These are phyloP conservation scores for Mycogona germanica DNA, from an alignment of 2,888 invertebrate species.

Conservation along the genomic window DNA sequence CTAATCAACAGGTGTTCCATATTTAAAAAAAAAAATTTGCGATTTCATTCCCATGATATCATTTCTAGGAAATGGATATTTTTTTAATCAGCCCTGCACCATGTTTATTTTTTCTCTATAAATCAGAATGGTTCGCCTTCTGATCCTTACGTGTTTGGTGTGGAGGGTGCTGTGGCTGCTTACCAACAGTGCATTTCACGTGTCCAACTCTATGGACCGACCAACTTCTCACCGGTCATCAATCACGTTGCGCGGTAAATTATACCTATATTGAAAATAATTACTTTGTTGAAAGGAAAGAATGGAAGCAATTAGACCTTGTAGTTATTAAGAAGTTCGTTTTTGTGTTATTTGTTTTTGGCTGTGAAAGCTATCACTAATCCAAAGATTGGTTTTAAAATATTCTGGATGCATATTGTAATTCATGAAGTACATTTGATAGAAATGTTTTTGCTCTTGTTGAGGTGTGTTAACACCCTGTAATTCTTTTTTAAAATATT, in stretches of 20 bases:
- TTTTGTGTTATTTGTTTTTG: too few species aligned
- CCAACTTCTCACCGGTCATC: constrained; percentile 43
- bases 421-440: too few species aligned
- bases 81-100: background rate
- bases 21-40: background rate
- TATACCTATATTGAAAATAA: background rate
- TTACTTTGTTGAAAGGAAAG: background rate
- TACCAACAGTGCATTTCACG: constrained; percentile 29
- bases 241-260: constrained; percentile 33
- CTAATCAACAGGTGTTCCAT: too few species aligned
- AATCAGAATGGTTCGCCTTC: constrained; percentile 36
- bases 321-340: too few species aligned
- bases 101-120: background rate
- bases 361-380: too few species aligned
- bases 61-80: background rate
- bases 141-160: constrained; percentile 37
- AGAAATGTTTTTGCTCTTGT: too few species aligned
- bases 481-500: too few species aligned
- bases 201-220: constrained; percentile 43
- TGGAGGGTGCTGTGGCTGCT: constrained; percentile 28
- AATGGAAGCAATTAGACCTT: too few species aligned
- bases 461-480: too few species aligned
- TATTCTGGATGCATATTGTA: too few species aligned
- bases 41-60: background rate
- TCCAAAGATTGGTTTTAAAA: background rate